Conservation (phyloP, 2,888 invertebrate genomes). For the Agriopis marginaria region DNA sequence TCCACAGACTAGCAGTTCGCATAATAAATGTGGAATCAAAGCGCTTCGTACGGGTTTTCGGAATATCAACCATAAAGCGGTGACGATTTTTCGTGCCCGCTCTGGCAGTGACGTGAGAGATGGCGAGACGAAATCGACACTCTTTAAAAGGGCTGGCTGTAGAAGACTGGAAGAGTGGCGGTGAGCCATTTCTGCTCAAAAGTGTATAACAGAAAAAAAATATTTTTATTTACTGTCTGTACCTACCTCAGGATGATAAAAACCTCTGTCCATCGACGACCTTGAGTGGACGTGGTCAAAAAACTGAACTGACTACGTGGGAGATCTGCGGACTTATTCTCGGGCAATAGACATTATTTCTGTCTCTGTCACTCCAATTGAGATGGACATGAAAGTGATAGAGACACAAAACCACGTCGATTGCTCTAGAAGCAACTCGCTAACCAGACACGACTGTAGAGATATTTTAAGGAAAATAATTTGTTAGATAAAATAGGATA, state of each 20-base stretch:
- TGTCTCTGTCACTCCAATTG: too few species aligned
- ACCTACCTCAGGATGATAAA: conserved; percentile 28
- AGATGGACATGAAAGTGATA: neutral
- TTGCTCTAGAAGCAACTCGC: neutral
- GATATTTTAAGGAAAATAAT: neutral
- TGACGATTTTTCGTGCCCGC: too few species aligned
- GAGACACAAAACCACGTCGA: neutral
- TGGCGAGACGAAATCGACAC: too few species aligned
- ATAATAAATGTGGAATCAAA: too few species aligned
- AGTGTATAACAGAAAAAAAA: too few species aligned
- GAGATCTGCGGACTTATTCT: neutral
- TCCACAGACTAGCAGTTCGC: too few species aligned
- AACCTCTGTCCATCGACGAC: conserved; percentile 30
- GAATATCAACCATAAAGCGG: too few species aligned
- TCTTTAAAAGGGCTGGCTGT: too few species aligned
- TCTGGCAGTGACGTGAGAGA: too few species aligned
- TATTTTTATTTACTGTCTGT: conserved; percentile 24
- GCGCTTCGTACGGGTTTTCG: too few species aligned
- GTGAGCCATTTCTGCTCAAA: too few species aligned
- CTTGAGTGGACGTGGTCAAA: conserved; percentile 38
- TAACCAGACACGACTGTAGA: neutral
- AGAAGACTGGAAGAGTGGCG: too few species aligned
- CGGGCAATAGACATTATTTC: neutral
- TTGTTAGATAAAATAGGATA: neutral
- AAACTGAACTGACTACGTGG: conserved; percentile 31